phyloP scores from a whole-genome alignment of 2,797 vertebrate species.

The Phyllotis vaccarum region DNA sequence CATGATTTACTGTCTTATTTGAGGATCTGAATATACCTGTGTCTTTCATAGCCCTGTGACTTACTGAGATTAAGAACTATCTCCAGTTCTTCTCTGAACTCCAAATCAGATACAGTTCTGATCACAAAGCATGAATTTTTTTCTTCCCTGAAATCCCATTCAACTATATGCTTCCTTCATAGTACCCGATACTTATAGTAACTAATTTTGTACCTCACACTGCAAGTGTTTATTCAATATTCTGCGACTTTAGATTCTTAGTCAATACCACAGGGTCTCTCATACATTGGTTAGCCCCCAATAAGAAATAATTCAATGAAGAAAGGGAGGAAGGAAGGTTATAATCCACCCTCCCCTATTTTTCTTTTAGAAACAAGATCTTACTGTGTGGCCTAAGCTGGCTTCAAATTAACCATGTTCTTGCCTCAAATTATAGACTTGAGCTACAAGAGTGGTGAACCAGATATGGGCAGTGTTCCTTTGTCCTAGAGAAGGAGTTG shows the following conservation, averaged over 20 bases:
- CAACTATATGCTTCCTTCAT: neutral
- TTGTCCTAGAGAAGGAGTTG: neutral
- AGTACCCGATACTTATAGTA: neutral
- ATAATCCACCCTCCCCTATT: too few species aligned
- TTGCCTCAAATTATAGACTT: neutral
- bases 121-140: neutral
- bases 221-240: neutral
- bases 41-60: neutral
- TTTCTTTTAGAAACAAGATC: neutral
- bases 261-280: neutral
- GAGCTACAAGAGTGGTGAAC: neutral
- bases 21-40: neutral
- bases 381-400: neutral
- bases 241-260: neutral
- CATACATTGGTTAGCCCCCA: neutral
- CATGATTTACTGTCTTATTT: neutral
- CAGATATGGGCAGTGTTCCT: neutral
- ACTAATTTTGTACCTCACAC: neutral
- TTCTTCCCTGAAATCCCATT: neutral
- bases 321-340: neutral
- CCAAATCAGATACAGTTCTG: neutral
- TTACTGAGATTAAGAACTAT: neutral
- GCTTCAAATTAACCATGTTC: neutral
- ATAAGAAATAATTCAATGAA: neutral
- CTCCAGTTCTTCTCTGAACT: neutral